phyloP scores from a whole-genome alignment of 2,797 vertebrate species.

The Pseudotriccus pelzelni region DNA sequence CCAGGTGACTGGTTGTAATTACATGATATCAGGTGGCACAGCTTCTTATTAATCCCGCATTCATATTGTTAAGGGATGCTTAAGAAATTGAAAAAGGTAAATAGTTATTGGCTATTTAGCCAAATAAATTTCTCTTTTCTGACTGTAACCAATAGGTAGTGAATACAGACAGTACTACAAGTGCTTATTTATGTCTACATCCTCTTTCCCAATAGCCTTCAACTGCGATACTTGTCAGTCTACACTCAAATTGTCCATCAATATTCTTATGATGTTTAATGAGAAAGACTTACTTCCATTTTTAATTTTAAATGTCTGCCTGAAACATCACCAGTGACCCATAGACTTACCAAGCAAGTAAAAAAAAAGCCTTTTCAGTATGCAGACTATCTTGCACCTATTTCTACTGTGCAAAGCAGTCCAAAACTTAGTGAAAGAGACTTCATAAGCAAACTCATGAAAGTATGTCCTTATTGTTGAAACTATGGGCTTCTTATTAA shows the following conservation, averaged over 20 bases:
- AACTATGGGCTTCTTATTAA: background rate
- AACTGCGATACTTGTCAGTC: background rate
- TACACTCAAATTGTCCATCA: background rate
- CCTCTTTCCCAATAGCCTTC: accelerated
- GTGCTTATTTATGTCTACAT: background rate
- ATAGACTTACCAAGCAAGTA: background rate
- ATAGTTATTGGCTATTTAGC: background rate
- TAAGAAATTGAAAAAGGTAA: background rate
- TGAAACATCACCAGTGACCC: background rate
- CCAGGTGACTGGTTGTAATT: background rate
- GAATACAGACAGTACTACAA: background rate
- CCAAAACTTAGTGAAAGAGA: background rate
- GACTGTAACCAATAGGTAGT: background rate
- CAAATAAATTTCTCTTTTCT: background rate
- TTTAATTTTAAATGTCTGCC: background rate
- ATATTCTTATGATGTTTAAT: background rate
- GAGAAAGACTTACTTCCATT: background rate
- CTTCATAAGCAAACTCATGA: background rate
- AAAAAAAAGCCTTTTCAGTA: background rate
- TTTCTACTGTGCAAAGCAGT: background rate
- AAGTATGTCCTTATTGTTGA: background rate
- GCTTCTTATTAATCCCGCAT: background rate
- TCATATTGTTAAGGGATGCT: background rate
- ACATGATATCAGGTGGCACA: accelerated
- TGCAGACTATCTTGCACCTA: background rate